These are phyloP conservation scores for Poeciliopsis gracilis DNA, from an alignment of 2,797 vertebrate genomes.

Conservation along the genomic window DNA sequence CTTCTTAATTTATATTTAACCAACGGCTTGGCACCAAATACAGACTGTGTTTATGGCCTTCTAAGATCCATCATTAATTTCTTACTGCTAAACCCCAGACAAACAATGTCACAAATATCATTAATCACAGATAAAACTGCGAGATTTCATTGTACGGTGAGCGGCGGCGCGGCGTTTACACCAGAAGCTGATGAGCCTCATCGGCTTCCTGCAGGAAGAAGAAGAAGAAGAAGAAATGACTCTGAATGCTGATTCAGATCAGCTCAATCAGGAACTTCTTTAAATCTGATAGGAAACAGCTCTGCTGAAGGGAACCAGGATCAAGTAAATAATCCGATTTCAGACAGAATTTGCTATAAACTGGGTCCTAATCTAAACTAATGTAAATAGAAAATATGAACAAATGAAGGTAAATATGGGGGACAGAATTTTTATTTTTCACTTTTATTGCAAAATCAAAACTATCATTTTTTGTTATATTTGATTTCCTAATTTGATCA, in stretches of 20 bases:
- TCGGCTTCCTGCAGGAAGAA: slow-evolving; percentile 46
- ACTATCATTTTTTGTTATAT: too few species aligned
- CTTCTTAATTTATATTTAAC: slow-evolving; percentile 84
- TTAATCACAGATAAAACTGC: slow-evolving; percentile 69
- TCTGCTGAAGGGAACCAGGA: background rate
- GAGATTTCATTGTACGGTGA: slow-evolving; percentile 48
- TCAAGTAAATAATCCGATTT: background rate
- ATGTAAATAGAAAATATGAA: background rate
- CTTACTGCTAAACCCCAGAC: slow-evolving; percentile 65
- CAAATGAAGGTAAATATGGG: background rate
- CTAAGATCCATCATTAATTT: slow-evolving; percentile 80
- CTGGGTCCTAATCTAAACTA: background rate
- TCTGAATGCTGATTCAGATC: slow-evolving; percentile 45
- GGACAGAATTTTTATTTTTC: background rate
- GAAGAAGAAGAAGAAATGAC: slow-evolving; percentile 49
- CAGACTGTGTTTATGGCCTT: slow-evolving; percentile 72
- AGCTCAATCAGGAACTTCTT: slow-evolving; percentile 54
- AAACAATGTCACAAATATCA: slow-evolving; percentile 74
- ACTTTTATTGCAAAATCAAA: background rate
- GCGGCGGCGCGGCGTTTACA: slow-evolving; percentile 50
- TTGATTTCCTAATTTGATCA: too few species aligned
- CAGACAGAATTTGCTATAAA: background rate
- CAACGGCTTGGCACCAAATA: slow-evolving; percentile 75
- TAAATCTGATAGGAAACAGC: slow-evolving; percentile 38
- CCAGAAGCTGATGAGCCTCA: slow-evolving; percentile 60